Evolutionary conservation across 2,113 vertebrate species (phyloP).

Genomic region (Paedocypris sp.): DNA sequence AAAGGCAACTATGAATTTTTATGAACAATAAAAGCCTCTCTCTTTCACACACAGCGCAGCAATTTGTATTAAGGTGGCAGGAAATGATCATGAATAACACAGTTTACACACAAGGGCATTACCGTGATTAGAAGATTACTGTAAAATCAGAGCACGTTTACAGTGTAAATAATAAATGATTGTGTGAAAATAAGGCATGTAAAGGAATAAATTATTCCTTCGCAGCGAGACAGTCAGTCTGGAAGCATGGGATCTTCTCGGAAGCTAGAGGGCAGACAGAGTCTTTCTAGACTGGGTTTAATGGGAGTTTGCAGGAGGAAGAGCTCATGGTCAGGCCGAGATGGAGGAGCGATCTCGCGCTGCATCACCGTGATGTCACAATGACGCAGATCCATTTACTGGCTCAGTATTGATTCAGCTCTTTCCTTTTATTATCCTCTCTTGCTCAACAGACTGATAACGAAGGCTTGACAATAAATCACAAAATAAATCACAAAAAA

Average conservation of each 20-base stretch:
- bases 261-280: constrained; percentile 16
- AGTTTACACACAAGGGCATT: too few species aligned
- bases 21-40: background rate
- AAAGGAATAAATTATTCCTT: background rate
- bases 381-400: constrained; percentile 41
- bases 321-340: constrained; percentile 32
- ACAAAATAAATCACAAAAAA: constrained; percentile 1
- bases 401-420: constrained; percentile 21
- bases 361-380: constrained; percentile 39
- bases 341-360: constrained; percentile 28
- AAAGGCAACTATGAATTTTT: background rate
- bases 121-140: too few species aligned
- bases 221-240: background rate
- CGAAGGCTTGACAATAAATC: background rate
- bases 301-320: constrained; percentile 32
- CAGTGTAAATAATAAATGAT: too few species aligned
- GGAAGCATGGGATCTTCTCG: background rate
- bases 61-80: background rate
- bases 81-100: constrained; percentile 8
- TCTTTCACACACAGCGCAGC: background rate
- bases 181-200: background rate
- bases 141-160: background rate
- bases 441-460: constrained; percentile 17
- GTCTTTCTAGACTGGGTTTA: constrained; percentile 30
- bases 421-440: background rate